A percentile compares a stretch with the other conserved stretches of the same genome.
phyloP scores from a whole-genome alignment of 2,888 invertebrate species.

The Mallateleia sp. region DNA sequence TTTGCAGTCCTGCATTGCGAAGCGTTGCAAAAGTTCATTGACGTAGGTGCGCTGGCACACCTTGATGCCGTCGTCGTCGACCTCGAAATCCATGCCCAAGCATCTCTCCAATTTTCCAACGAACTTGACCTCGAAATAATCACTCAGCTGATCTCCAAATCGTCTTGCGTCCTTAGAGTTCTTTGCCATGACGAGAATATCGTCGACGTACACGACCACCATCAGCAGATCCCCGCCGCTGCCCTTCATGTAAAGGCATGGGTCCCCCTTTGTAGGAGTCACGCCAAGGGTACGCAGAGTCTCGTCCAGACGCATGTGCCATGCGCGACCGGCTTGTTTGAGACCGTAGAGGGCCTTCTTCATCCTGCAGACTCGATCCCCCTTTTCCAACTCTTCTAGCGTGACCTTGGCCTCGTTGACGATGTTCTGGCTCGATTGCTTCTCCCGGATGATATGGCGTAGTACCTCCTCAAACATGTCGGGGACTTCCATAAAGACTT shows the following conservation, averaged over 20 bases:
- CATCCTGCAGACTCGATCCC: slow-evolving; percentile 2
- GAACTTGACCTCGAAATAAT: not conserved
- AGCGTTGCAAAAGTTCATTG: too few relatives aligned
- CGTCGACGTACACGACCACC: too few relatives aligned
- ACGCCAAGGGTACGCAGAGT: not conserved
- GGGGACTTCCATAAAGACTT: not conserved
- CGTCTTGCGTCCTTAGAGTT: not conserved
- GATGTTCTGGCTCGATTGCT: too few relatives aligned
- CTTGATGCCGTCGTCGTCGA: not conserved
- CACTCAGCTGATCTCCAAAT: not conserved
- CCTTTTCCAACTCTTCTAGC: not conserved
- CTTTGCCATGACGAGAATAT: too few relatives aligned
- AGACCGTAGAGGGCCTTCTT: slow-evolving; percentile 29
- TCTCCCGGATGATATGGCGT: not conserved
- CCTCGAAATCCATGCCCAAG: not conserved
- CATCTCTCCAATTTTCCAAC: not conserved
- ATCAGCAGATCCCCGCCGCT: not conserved
- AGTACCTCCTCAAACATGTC: not conserved
- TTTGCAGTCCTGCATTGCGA: too few relatives aligned
- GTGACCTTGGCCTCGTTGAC: not conserved
- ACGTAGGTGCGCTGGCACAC: not conserved
- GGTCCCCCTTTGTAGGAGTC: slow-evolving; percentile 1
- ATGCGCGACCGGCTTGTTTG: slow-evolving; percentile 28
- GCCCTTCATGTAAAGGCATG: not conserved
- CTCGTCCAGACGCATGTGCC: not conserved